Evolutionary conservation across 2,888 invertebrate species (phyloP).

Genomic region (Drosophila maculinotata): DNA sequence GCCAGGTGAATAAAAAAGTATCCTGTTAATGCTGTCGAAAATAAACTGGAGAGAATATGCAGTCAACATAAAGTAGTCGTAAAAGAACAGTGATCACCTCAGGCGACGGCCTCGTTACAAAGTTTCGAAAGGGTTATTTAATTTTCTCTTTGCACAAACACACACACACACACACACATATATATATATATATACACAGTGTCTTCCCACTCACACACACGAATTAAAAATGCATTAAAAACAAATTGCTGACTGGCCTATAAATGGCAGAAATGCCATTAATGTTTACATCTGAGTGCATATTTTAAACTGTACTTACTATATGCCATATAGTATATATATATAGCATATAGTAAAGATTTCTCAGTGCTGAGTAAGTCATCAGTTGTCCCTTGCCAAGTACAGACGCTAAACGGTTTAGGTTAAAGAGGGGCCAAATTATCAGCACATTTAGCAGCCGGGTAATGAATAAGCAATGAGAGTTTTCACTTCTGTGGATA

Average conservation of each 20-base stretch:
- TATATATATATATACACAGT: background rate
- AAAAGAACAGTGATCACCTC: conserved; percentile 28
- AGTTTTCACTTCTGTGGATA: conserved; percentile 1
- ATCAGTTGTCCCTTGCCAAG: background rate
- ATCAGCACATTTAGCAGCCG: background rate
- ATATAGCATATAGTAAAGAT: too few species aligned
- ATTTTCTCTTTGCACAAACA: conserved; percentile 40
- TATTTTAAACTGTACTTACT: conserved; percentile 1
- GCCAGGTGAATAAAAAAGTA: conserved; percentile 25
- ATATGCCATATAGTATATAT: too few species aligned
- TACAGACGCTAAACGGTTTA: background rate
- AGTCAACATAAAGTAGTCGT: conserved; percentile 27
- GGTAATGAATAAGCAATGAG: background rate
- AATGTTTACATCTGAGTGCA: conserved; percentile 1
- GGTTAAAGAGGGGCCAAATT: background rate
- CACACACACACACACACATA: conserved; percentile 5
- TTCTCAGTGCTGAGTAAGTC: too few species aligned
- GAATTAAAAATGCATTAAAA: conserved; percentile 55
- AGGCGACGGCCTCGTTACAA: conserved; percentile 27
- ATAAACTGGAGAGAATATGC: conserved; percentile 38
- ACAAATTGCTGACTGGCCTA: conserved; percentile 40
- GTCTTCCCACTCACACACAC: background rate
- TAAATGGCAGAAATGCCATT: conserved; percentile 17
- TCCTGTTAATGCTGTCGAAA: conserved; percentile 31
- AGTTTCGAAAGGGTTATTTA: conserved; percentile 35